A percentile compares a stretch with the other conserved stretches of the same genome.
Evolutionary conservation across 1,140 invertebrate genomes (phyloP).

Genomic region (Euschistus heros): DNA sequence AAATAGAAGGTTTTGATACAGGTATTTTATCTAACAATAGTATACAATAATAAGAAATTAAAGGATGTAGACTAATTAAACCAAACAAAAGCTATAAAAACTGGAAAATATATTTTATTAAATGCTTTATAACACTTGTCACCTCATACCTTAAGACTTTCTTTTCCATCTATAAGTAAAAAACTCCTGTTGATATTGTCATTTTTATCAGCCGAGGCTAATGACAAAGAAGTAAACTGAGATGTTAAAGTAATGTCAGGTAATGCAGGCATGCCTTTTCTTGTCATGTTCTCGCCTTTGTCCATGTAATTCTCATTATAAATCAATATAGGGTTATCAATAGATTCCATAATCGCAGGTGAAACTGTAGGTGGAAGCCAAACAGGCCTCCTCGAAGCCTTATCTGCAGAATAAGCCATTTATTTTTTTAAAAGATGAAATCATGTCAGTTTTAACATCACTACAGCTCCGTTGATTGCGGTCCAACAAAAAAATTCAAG

Average conservation of each 20-base stretch:
- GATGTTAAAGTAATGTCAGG: conserved; percentile 32
- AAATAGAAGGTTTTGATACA: too few species aligned
- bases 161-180: conserved; percentile 44
- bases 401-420: conserved; percentile 1
- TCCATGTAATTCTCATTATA: conserved; percentile 14
- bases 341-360: conserved; percentile 32
- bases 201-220: conserved; percentile 27
- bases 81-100: too few species aligned
- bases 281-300: not conserved
- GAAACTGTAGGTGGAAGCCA: conserved; percentile 14
- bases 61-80: too few species aligned
- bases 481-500: too few species aligned
- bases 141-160: conserved; percentile 35
- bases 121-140: too few species aligned
- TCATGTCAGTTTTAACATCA: too few species aligned
- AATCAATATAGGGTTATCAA: conserved; percentile 27
- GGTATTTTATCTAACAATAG: too few species aligned
- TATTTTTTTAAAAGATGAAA: not conserved
- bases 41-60: too few species aligned
- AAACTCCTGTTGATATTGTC: conserved; percentile 35
- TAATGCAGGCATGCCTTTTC: not conserved
- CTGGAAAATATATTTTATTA: too few species aligned
- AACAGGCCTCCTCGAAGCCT: not conserved
- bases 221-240: conserved; percentile 31
- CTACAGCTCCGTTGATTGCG: too few species aligned